These are phyloP conservation scores for Ctena decussata DNA, from an alignment of 2,888 invertebrate species.

Conservation along the genomic window DNA sequence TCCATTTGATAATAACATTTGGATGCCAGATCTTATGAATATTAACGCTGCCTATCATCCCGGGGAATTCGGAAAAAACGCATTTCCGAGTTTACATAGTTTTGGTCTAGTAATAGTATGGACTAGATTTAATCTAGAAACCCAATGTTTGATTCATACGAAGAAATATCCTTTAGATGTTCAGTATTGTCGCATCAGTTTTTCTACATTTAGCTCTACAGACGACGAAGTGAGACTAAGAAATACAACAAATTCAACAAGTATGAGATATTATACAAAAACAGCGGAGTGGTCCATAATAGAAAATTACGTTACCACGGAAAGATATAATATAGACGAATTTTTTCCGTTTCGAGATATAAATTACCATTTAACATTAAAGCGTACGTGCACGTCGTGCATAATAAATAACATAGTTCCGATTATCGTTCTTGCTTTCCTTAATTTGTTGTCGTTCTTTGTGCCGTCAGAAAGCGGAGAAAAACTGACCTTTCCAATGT, in stretches of 20 bases:
- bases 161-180: constrained; percentile 49
- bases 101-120: constrained; percentile 34
- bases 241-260: not conserved
- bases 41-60: constrained; percentile 37
- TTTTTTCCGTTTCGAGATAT: constrained; percentile 4
- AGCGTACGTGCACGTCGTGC: constrained; percentile 35
- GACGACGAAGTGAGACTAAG: constrained; percentile 18
- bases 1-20: constrained; percentile 31
- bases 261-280: not conserved
- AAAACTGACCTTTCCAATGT: constrained; percentile 47
- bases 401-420: constrained; percentile 42
- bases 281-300: constrained; percentile 44
- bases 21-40: constrained; percentile 45
- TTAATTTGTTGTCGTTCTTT: constrained; percentile 46
- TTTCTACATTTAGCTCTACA: constrained; percentile 19
- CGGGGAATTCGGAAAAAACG: constrained; percentile 30
- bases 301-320: constrained; percentile 13
- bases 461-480: constrained; percentile 51
- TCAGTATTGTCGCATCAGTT: constrained; percentile 29
- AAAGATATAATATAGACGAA: not conserved
- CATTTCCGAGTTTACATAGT: constrained; percentile 1
- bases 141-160: constrained; percentile 42
- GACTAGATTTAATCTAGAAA: constrained; percentile 35
- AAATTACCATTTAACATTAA: constrained; percentile 19
- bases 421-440: constrained; percentile 30